Conservation (phyloP, 2,888 invertebrate genomes). For the Agrotis exclamationis region DNA sequence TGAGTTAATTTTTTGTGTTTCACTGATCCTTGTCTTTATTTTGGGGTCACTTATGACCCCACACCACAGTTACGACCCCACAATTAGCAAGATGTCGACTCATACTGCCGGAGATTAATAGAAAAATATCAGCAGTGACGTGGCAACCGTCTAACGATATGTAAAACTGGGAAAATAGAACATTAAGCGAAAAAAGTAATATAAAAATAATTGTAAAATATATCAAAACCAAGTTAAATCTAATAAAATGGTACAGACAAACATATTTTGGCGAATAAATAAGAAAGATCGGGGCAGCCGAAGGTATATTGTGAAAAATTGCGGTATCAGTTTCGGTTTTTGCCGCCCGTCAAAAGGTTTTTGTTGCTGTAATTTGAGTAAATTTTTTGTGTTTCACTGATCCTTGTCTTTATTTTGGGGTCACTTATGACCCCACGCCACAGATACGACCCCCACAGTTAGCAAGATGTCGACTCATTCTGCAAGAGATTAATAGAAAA, state of each 20-base stretch:
- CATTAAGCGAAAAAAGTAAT: too few relatives aligned
- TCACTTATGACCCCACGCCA: slow-evolving; percentile 82
- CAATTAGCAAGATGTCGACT: slow-evolving; percentile 94
- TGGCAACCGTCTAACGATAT: slow-evolving; percentile 91
- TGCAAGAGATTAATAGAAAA: slow-evolving; percentile 95
- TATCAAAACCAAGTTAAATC: background rate
- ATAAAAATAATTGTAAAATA: slow-evolving; percentile 6
- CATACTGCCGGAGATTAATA: slow-evolving; percentile 95
- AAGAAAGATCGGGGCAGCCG: background rate
- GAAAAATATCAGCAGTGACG: slow-evolving; percentile 94
- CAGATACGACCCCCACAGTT: slow-evolving; percentile 92
- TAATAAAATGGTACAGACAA: background rate
- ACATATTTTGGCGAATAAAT: background rate
- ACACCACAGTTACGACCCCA: slow-evolving; percentile 91
- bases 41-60: slow-evolving; percentile 67
- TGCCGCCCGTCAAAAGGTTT: too few relatives aligned
- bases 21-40: too few relatives aligned
- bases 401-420: too few relatives aligned
- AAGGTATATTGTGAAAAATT: too few relatives aligned
- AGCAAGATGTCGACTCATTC: slow-evolving; percentile 93
- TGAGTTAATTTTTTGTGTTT: too few relatives aligned
- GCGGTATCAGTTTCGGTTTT: too few relatives aligned
- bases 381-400: too few relatives aligned
- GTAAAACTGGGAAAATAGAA: slow-evolving; percentile 9
- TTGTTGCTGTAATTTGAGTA: too few relatives aligned